Evolutionary conservation across 2,113 vertebrate genomes (phyloP), one percentile per base, ranked within the genome.

Genomic region (Scopus umbretta): DNA sequence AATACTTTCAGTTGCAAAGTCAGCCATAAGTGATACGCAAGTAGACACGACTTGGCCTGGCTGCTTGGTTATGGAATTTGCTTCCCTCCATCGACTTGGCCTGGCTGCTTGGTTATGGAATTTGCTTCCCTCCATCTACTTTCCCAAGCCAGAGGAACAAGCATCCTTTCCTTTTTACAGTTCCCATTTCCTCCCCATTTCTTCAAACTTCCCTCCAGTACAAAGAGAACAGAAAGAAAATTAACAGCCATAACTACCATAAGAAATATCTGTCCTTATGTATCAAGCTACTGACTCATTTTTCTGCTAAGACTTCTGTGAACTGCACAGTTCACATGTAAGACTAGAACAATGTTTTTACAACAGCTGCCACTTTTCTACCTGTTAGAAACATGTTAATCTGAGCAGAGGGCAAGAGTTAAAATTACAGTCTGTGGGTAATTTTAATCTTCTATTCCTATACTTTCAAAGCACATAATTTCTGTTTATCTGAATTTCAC

Each of bases 391-490:
- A 88, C 36, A 56, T 0, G 0, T 80, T 76, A 79, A 90, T 90
- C 71, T 61, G 62, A 93, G 29, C 70, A 96, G 30, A 94, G 79
- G 79, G 74, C 81, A 93, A 53, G 66, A 86, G 36, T 68, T 88
- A 65, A 68, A 96, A 93, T 97, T 95, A 86, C 6, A 86, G 58
- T 11, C 53, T 83, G 53, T 68, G 55, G 19, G 36, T 70, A 94
- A 86, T 94, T 92, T 93, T 75, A 90, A 67, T 81, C 27, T 84
- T 91, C 50, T 94, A 53, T 80, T 80, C 86, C 71, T 86, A 53
- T 45, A 34, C 18, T 94, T 95, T 86, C 49, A 93, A 90, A 94
- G 50, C 26, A 40, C 9, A 62, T 92, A 86, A 94, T 95, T 96
- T 83, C 50, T 95, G 7, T 94, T 94, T 94, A 73, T 75, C 25